phyloP scores from a whole-genome alignment of 1,140 invertebrate species.

The Drosophila carrolli region DNA sequence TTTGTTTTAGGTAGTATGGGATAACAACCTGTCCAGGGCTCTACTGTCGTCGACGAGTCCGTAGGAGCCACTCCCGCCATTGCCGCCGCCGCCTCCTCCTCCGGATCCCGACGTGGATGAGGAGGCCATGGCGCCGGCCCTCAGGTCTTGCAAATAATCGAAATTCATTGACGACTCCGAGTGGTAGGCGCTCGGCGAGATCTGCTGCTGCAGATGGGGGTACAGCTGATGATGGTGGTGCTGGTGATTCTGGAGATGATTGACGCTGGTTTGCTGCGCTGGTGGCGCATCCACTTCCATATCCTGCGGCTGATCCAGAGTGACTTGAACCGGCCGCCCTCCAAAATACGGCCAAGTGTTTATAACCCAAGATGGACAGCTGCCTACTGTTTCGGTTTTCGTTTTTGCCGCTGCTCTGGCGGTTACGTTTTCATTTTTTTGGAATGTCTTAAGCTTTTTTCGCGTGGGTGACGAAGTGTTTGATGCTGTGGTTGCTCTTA shows the following conservation, averaged over 20 bases:
- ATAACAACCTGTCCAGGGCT: conserved; percentile 83
- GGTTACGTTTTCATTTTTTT: conserved; percentile 32
- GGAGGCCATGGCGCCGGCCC: conserved; percentile 50
- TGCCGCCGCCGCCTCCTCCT: conserved; percentile 5
- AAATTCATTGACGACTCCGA: conserved; percentile 84
- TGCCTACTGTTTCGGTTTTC: conserved; percentile 26
- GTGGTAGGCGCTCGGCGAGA: conserved; percentile 52
- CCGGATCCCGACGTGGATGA: conserved; percentile 35
- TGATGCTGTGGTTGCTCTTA: conserved; percentile 32
- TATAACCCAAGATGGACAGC: conserved; percentile 8
- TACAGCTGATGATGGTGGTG: neutral
- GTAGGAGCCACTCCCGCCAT: conserved; percentile 34
- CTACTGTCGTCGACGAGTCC: conserved; percentile 80
- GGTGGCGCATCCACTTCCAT: conserved; percentile 81
- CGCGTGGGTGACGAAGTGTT: conserved; percentile 57
- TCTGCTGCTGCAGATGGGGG: conserved; percentile 23
- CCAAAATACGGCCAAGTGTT: conserved; percentile 6
- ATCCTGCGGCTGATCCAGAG: conserved; percentile 75
- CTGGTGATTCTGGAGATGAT: conserved; percentile 14
- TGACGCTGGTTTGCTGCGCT: conserved; percentile 57
- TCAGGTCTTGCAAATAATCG: conserved; percentile 77
- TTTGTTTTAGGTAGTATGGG: conserved; percentile 45
- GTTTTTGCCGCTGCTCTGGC: conserved; percentile 12
- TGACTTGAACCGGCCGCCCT: conserved; percentile 38
- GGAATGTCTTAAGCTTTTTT: conserved; percentile 72